Conservation (phyloP, 2,888 invertebrate genomes). For the Drosophila mulleri region DNA sequence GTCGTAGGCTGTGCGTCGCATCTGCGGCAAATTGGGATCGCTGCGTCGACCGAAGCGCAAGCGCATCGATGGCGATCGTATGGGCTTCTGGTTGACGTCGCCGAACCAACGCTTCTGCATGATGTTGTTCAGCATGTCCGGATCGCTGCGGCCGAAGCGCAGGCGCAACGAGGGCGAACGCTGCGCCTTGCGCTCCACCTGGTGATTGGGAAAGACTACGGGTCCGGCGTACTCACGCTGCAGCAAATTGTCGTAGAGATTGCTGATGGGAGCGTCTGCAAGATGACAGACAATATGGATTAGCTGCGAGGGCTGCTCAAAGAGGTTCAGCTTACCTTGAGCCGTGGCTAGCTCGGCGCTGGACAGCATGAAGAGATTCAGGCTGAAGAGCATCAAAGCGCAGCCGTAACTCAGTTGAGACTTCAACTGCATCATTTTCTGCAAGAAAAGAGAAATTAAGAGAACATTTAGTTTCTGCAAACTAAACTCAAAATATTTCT, state of each 20-base stretch:
- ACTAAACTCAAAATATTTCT: neutral
- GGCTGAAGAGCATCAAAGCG: constrained; percentile 49
- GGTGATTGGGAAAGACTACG: constrained; percentile 86
- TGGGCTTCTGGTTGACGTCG: constrained; percentile 89
- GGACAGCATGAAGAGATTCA: constrained; percentile 47
- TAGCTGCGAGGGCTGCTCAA: neutral
- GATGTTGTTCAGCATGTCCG: constrained; percentile 84
- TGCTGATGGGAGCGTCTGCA: constrained; percentile 74
- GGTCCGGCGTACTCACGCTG: constrained; percentile 85
- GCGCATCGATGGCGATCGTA: constrained; percentile 91
- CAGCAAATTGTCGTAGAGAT: constrained; percentile 83
- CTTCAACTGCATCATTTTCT: constrained; percentile 59
- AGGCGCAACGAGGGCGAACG: constrained; percentile 91
- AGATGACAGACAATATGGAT: neutral
- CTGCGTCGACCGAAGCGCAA: constrained; percentile 91
- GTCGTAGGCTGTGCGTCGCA: constrained; percentile 74
- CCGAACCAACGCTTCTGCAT: constrained; percentile 85
- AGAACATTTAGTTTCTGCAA: neutral
- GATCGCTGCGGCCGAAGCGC: constrained; percentile 91
- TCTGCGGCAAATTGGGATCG: constrained; percentile 87
- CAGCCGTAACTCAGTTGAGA: constrained; percentile 56
- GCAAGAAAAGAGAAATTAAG: constrained; percentile 14
- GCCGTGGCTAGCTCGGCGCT: constrained; percentile 54
- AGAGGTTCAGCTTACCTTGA: neutral
- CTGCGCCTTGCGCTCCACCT: constrained; percentile 91